A percentile compares a stretch with the other conserved stretches of the same genome.
These are phyloP conservation scores for Leptodactylus fuscus DNA, from an alignment of 2,113 vertebrate genomes.

Conservation along the genomic window DNA sequence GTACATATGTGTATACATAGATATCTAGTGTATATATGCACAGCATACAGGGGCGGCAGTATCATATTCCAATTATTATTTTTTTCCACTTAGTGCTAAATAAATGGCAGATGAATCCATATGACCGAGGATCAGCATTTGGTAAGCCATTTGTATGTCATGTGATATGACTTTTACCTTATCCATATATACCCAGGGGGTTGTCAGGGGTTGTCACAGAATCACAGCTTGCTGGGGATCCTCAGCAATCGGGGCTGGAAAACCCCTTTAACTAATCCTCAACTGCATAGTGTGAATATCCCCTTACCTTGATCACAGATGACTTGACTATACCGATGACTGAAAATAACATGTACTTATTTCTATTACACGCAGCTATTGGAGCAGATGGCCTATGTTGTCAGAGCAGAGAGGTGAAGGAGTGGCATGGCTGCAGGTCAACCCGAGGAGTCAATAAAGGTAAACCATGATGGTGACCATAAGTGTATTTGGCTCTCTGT, in stretches of 20 bases:
- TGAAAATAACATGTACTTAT: background rate
- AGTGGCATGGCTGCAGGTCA: slow-evolving; percentile 96
- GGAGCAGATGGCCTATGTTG: slow-evolving; percentile 94
- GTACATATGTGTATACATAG: background rate
- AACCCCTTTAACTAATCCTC: too few relatives aligned
- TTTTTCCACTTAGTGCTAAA: slow-evolving; percentile 82
- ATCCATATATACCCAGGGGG: background rate
- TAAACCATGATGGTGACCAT: slow-evolving; percentile 59
- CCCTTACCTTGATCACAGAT: too few relatives aligned
- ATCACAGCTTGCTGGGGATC: too few relatives aligned
- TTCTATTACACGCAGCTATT: slow-evolving; percentile 80
- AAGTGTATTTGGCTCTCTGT: background rate
- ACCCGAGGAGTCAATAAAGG: slow-evolving; percentile 92
- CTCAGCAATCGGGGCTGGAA: background rate
- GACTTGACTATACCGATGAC: too few relatives aligned
- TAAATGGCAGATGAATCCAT: slow-evolving; percentile 99
- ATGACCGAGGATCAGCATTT: slow-evolving; percentile 93
- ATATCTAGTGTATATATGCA: background rate
- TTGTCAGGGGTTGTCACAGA: too few relatives aligned
- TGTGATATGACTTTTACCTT: background rate
- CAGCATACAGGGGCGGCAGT: too few relatives aligned
- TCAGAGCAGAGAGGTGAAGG: slow-evolving; percentile 97
- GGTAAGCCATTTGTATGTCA: slow-evolving; percentile 80
- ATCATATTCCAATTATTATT: background rate
- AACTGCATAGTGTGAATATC: too few relatives aligned